Evolutionary conservation across 2,113 vertebrate genomes (phyloP), one percentile per base, ranked within the genome.

Genomic region (Kryptolebias marmoratus): DNA sequence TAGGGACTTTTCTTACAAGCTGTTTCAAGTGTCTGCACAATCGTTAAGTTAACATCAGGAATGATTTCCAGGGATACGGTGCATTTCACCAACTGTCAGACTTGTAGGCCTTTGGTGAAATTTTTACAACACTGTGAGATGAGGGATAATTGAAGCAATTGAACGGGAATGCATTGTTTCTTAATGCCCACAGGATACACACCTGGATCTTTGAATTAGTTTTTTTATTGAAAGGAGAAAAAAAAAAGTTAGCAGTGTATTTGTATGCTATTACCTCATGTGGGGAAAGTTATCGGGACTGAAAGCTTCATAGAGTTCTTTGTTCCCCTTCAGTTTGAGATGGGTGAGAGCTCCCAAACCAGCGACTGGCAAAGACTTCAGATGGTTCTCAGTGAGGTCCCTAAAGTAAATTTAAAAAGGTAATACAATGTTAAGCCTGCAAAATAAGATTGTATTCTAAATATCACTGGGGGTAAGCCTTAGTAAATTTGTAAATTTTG

Each of bases 301-400:
- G 92, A 97, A 96, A 60, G 93, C 89, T 61, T 95, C 94, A 0
- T 95, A 97, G 15, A 99, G 90, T 30, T 93, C 94, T 0, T 80
- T 87, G 89, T 99, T 99, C 72, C 96, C 96, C 83, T 88, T 95
- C 75, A 99, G 94, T 79, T 97, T 99, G 75, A 99, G 94, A 45
- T 98, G 96, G 32, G 95, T 96, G 72, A 99, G 88, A 73, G 95
- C 92, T 11, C 87, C 93, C 36, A 99, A 87, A 5, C 96, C 97
- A 1, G 88, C 89, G 85, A 96, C 87, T 2, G 97, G 97, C 57
- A 99, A 80, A 0, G 86, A 86, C 66, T 82, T 94, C 81, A 99
- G 93, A 57, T 11, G 91, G 86, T 99, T 99, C 79, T 95, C 92
- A 0, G 94, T 95, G 88, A 99, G 75, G 80, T 99, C 97, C 80